A percentile compares a stretch with the other conserved stretches of the same genome.
Evolutionary conservation across 1,140 invertebrate species (phyloP).

Genomic region (Pseudobourletiella spinata): DNA sequence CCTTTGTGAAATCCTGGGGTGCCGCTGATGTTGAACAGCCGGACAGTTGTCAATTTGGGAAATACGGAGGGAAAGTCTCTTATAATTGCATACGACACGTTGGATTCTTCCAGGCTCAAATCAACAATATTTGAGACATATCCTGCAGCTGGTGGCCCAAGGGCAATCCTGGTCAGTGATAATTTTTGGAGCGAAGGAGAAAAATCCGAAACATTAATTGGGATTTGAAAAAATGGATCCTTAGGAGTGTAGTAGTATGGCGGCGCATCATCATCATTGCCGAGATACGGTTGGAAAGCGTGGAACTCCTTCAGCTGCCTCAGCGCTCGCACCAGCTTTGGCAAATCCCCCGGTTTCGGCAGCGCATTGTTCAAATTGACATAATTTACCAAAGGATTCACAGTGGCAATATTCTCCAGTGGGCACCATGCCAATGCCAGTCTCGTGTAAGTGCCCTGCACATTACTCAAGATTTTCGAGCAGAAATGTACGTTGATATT

Average conservation of each 20-base stretch:
- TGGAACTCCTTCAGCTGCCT: background rate
- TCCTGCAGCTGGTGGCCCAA: background rate
- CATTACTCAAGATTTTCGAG: background rate
- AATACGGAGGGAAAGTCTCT: background rate
- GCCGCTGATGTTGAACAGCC: background rate
- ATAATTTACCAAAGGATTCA: conserved; percentile 1
- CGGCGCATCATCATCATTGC: background rate
- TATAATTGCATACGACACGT: background rate
- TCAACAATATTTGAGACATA: background rate
- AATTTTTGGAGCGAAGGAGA: background rate
- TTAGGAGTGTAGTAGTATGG: background rate
- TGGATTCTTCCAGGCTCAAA: background rate
- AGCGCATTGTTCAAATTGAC: conserved; percentile 5
- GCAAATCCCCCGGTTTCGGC: background rate
- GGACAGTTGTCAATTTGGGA: background rate
- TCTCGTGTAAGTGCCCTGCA: background rate
- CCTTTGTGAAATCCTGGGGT: background rate
- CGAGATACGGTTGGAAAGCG: background rate
- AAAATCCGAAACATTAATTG: background rate
- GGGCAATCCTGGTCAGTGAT: background rate
- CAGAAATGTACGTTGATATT: conserved; percentile 17
- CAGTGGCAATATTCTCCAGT: background rate
- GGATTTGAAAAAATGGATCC: background rate
- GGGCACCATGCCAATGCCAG: conserved; percentile 18
- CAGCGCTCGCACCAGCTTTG: background rate